phyloP scores from a whole-genome alignment of 2,113 vertebrate genomes.

The Pithys albifrons region DNA sequence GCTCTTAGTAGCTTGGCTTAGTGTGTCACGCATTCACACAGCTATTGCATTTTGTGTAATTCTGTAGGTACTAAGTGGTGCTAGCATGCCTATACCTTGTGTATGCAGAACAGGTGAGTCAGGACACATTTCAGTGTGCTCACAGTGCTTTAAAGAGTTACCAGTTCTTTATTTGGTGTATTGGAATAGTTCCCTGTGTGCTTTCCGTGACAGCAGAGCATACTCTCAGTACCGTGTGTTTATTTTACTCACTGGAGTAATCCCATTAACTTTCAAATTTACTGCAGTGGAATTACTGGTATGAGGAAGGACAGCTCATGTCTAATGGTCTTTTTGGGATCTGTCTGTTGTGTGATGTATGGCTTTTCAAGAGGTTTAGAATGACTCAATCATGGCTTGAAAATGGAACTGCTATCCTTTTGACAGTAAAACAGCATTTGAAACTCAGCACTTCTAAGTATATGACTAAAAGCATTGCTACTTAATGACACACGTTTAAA shows the following conservation, averaged over 20 bases:
- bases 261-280: constrained; percentile 53
- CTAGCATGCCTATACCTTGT: neutral
- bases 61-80: neutral
- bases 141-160: neutral
- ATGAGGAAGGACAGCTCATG: constrained; percentile 3
- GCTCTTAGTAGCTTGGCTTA: neutral
- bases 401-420: constrained; percentile 25
- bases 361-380: constrained; percentile 15
- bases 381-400: constrained; percentile 13
- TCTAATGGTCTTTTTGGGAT: constrained; percentile 57
- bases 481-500: neutral
- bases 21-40: neutral
- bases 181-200: neutral
- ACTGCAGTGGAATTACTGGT: constrained; percentile 33
- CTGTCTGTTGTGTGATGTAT: constrained; percentile 18
- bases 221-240: neutral
- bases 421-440: constrained; percentile 21
- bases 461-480: constrained; percentile 25
- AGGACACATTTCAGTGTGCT: neutral
- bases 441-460: neutral
- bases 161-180: neutral
- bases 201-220: neutral
- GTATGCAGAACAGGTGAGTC: neutral
- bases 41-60: neutral
- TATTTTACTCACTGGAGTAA: constrained; percentile 47